Conservation (phyloP, 2,797 vertebrate species). For the Danio choprae region DNA sequence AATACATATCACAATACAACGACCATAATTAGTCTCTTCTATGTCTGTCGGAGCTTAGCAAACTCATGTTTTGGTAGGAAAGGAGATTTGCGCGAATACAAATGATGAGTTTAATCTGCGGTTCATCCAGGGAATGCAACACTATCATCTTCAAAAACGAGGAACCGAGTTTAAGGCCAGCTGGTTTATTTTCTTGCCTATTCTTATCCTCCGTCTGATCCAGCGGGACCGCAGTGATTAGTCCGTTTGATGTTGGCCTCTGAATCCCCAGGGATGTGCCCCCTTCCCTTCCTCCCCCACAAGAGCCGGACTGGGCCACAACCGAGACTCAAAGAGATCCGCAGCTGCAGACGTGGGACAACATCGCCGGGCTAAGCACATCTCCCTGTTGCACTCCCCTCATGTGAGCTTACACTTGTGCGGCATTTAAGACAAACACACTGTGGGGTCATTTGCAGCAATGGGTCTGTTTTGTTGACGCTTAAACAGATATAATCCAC, state of each 20-base stretch:
- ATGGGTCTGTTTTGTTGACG: constrained; percentile 6
- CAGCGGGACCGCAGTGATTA: constrained; percentile 51
- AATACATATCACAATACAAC: constrained; percentile 13
- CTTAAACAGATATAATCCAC: constrained; percentile 47
- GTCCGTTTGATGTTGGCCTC: constrained; percentile 54
- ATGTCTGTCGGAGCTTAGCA: not conserved
- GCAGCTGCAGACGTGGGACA: constrained; percentile 61
- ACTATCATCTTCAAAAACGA: constrained; percentile 22
- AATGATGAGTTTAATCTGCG: constrained; percentile 24
- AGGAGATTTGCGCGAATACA: constrained; percentile 30
- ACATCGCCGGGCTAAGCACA: constrained; percentile 35
- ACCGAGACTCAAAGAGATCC: constrained; percentile 29
- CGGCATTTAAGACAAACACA: constrained; percentile 25
- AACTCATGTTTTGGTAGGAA: constrained; percentile 9
- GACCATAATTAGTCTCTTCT: constrained; percentile 24
- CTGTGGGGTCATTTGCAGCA: constrained; percentile 15
- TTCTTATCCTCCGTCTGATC: constrained; percentile 45
- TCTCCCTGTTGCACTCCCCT: constrained; percentile 38
- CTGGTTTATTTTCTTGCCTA: constrained; percentile 49
- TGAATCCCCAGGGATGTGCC: constrained; percentile 45
- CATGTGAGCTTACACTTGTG: constrained; percentile 18
- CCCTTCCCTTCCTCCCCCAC: constrained; percentile 45
- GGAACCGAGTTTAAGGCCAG: constrained; percentile 35
- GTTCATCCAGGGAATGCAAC: constrained; percentile 43
- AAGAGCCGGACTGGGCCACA: constrained; percentile 14